Evolutionary conservation across 1,140 invertebrate species (phyloP), one percentile per base, ranked within the genome.

Genomic region (Apis laboriosa): DNA sequence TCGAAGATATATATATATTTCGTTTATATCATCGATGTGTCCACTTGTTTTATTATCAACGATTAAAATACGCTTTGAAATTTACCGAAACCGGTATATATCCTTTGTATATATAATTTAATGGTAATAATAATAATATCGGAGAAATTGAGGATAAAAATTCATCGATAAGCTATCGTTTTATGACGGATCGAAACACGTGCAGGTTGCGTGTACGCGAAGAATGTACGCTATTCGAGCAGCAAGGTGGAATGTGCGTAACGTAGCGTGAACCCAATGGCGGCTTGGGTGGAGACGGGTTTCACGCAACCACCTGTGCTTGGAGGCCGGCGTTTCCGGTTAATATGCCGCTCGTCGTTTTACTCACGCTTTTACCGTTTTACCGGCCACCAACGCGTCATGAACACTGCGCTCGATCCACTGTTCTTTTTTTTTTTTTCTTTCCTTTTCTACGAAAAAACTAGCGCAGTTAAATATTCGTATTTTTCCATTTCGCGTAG

Each of bases 211-310:
- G 60, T 80, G 49, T 74, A 19, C 55, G 53, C 73, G 55, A 81
- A 60, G 73, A 81, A 68, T 51, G 64, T 24, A 17, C 24, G 56
- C 60, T 68, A 61, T 81, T 77, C 82, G 77, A 68, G 70, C 67
- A 53, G 71, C 53, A 89, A 84, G 74, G 67, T 56, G 71, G 76
- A 84, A 88, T 74, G 76, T 77, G 83, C 86, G 84, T 88, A 85
- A 88, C 79, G 77, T 77, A 85, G 63, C 80, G 77, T 88, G 84
- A 88, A 88, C 86, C 72, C 75, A 66, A 56, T 19, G n/a, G 15
- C 51, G 73, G 60, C 60, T n/a, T 80, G 68, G 77, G 56, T 49
- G 70, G 63, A 83, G 75, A 88, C 71, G 63, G 67, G 55, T 34
- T 71, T n/a, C 77, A 74, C 71, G 34, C 77, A 68, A 68, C 70